Base-by-base conservation (phyloP, 2,888 invertebrate species). In the Teinopalpus imperialis region DNA sequence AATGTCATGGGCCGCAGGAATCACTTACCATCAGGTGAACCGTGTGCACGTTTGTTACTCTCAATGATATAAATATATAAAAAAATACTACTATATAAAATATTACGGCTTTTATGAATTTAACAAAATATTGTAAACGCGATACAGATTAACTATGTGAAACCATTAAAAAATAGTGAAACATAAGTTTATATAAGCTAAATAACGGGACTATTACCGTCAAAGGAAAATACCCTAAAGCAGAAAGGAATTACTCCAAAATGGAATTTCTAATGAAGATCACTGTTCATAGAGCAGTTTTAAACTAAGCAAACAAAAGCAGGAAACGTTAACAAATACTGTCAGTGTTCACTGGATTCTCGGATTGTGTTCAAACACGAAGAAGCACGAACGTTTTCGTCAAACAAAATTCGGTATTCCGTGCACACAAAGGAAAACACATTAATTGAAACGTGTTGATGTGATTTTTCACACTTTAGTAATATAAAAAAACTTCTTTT, bases 401-500 rank as follows among this genome's bases (percentile, higher is more conserved):
- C 69, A 73, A 76, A 78, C 73, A 72, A 62, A 69, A 71, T 64
- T 59, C 54, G 51, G 53, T 49, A 58, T 56, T 59, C 55, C 53
- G 44, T 54, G 52, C 55, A 57, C 56, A 42, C 48, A 46, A 49
- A 48, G 43, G 52, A 35, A 59, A 58, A 57, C 59, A 57, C 56
- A 61, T 60, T 58, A 63, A 61, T 63, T 59, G 55, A 51, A 54
- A 60, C 58, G 59, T 31, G 34, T 31, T 23, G 14, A 64, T 67
- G 51, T 66, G 68, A 74, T 70, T 74, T 76, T 74, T 74, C 77
- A 76, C 76, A 74, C 52, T 76, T 74, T 72, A 74, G 73, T 39
- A 10, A 12, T 10, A 27, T 10, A 27, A 27, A 1, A 34, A 34
- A 18, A 1, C 9, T 20, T 21, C 20, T 20, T 12, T 10, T 8